Evolutionary conservation across 1,140 invertebrate species (phyloP), one percentile per base, ranked within the genome.

Genomic region (Euura lappo): DNA sequence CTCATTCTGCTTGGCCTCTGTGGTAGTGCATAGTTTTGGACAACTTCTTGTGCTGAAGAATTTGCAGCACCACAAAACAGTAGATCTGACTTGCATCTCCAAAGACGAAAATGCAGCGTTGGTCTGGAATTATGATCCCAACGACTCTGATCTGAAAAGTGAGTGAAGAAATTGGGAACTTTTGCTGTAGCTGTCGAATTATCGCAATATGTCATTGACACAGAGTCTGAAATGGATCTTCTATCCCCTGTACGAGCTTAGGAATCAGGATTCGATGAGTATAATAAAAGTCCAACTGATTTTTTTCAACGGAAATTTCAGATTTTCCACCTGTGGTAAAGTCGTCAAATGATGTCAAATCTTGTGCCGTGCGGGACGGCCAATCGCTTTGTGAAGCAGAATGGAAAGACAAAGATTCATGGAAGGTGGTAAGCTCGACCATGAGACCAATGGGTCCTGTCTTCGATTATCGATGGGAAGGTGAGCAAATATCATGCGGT

Each of bases 381-480:
- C 1, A 0, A 28, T 28, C 28, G 28, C 28, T 28, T 28, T 28
- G 28, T 28, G 28, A 28, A n/a, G n/a, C 28, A 28, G 1, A 28
- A 8, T 51, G 47, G 47, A n/a, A 7, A 51, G 11, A 51, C 7
- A 51, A 7, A 7, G 47, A n/a, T 51, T 2, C 7, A 8, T 79
- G 78, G 78, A 69, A 1, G 4, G 6, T 75, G 6, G 71, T 66
- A 5, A 69, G 71, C 45, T 77, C 76, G 4, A 4, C 45, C 0
- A 11, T 13, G 7, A 74, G 28, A 6, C 71, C 74, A 4, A 76
- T 76, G 76, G 77, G 75, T 10, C 75, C 75, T 0, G 77, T 74
- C 13, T 68, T 72, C 2, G 77, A 79, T 72, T 44, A 44, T 11
- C 75, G 77, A 71, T 81, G 79, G 79, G 79, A 81, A 78, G 70